Evolutionary conservation across 92 coral and sea anemone species (phyloP), one percentile per base, ranked within the genome.

Genomic region (Palythoa heliodiscus): DNA sequence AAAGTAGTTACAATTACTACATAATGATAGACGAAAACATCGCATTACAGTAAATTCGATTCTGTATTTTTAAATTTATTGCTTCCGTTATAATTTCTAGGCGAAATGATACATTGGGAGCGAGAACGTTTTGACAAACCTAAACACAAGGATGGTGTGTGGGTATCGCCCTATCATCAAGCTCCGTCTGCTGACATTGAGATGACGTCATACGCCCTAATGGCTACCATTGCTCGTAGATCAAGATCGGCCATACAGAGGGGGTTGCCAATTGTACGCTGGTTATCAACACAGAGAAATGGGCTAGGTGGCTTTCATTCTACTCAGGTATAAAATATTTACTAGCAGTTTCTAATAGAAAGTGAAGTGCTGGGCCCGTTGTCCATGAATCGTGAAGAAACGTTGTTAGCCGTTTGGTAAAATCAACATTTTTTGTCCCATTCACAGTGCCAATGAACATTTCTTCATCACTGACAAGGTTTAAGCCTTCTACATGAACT

Each of bases 221-320:
- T 96, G 93, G 90, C 98, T 3, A 75, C 87, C 39, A 75, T 92
- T 52, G 89, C 90, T 7, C 77, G 73, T 39, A 91, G 88, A 3
- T 73, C 68, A 11, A 89, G 77, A 16, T 38, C 83, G 16, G 69
- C 25, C 22, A 86, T 87, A 2, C 67, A 90, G 53, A 71, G 81
- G 53, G 87, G 86, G 11, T 48, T 91, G 71, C 89, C 93, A 12
- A 91, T 96, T 43, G 91, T 96, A 20, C 93, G 93, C 54, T 96
- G 99, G 99, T 87, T 96, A 47, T 84, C 98, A 2, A 89, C 91
- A 84, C 98, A 96, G 77, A 86, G 98, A 48, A 96, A 96, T 74
- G 89, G 95, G 0, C 87, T 83, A 54, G 98, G 98, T 29, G 98
- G 98, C n/a, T 94, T 96, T 67, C 88, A 95, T 7, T 96, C 98